Conservation (phyloP, 2,888 invertebrate species). For the Chaetogeoica ovagalla region DNA sequence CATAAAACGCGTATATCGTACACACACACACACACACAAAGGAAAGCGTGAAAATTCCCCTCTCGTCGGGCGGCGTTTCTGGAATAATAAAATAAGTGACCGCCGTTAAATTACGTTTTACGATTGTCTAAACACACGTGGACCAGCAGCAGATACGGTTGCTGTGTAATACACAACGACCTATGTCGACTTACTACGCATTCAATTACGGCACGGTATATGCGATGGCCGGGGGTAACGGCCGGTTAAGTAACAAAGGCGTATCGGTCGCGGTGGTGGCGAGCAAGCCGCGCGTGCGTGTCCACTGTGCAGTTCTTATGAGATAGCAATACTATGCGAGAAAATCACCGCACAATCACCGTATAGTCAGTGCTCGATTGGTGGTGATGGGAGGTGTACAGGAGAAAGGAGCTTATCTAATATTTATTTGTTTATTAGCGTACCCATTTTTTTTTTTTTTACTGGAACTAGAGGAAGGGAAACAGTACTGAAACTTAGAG, state of each 20-base stretch:
- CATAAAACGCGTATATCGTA: too few species aligned
- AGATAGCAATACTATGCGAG: neutral
- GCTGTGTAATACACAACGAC: neutral
- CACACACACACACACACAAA: too few species aligned
- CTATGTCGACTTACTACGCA: conserved; percentile 10
- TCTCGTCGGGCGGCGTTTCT: neutral
- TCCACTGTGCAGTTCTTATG: too few species aligned
- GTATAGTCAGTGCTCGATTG: neutral
- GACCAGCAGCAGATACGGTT: neutral
- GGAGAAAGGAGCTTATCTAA: too few species aligned
- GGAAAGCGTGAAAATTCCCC: too few species aligned
- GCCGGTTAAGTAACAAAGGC: too few species aligned
- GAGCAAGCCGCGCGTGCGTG: neutral
- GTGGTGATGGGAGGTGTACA: too few species aligned
- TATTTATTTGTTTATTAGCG: too few species aligned
- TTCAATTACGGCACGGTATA: neutral
- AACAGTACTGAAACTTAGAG: too few species aligned
- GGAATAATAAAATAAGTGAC: conserved; percentile 11
- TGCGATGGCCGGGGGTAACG: too few species aligned
- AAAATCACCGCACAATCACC: conserved; percentile 2
- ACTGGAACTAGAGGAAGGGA: too few species aligned
- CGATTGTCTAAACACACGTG: neutral
- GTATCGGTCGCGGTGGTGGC: neutral
- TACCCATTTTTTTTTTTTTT: too few species aligned
- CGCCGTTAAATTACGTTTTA: neutral